These are phyloP conservation scores for Urosaurus nigricauda DNA, from an alignment of 2,797 vertebrate species.

Conservation along the genomic window DNA sequence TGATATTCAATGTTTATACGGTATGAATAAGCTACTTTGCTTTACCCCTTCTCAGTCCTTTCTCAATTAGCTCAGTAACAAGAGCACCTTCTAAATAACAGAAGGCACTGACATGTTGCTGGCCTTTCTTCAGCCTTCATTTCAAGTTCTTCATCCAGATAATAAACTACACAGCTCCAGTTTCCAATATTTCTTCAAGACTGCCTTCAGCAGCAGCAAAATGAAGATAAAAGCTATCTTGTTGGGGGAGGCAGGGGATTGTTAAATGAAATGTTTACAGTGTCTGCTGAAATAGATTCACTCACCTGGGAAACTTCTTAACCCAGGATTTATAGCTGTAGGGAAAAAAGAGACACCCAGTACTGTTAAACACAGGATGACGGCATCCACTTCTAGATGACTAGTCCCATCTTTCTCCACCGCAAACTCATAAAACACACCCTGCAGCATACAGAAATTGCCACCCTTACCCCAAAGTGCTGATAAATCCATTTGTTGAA, in stretches of 20 bases:
- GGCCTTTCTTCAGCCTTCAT: slow-evolving; percentile 41
- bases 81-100: slow-evolving; percentile 5
- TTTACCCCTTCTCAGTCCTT: not conserved
- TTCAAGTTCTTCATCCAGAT: slow-evolving; percentile 44
- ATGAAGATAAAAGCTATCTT: slow-evolving; percentile 4
- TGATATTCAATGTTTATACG: not conserved
- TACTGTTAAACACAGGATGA: slow-evolving; percentile 40
- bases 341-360: slow-evolving; percentile 33
- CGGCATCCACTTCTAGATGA: slow-evolving; percentile 9
- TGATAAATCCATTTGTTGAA: slow-evolving; percentile 98
- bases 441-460: slow-evolving; percentile 51
- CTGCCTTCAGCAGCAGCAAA: slow-evolving; percentile 27
- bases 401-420: slow-evolving; percentile 7
- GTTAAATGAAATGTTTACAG: slow-evolving; percentile 30
- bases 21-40: not conserved
- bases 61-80: slow-evolving; percentile 5
- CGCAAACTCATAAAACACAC: not conserved
- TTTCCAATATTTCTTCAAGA: slow-evolving; percentile 9
- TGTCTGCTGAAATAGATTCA: not conserved
- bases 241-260: not conserved
- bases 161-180: slow-evolving; percentile 24
- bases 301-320: slow-evolving; percentile 22
- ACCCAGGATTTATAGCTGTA: slow-evolving; percentile 35
- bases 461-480: slow-evolving; percentile 95
- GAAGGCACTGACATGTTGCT: not conserved